phyloP scores from a whole-genome alignment of 2,888 invertebrate species.

The Cheilosia vulpina region DNA sequence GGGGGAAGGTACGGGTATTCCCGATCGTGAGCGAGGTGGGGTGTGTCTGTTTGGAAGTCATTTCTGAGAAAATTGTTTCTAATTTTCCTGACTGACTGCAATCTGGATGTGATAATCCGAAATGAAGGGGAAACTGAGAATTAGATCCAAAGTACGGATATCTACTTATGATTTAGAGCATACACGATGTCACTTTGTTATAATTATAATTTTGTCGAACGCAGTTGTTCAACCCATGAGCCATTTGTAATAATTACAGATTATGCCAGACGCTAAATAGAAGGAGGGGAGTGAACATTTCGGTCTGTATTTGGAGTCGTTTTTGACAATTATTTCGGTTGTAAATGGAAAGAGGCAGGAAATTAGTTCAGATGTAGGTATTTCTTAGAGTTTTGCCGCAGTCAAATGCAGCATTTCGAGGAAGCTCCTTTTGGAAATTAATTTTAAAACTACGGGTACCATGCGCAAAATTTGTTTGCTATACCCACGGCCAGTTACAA shows the following conservation, averaged over 20 bases:
- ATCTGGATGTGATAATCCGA: not conserved
- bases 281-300: not conserved
- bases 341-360: no score
- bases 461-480: no score
- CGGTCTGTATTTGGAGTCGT: no score
- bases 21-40: not conserved
- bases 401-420: no score
- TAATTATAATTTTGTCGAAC: conserved; percentile 9
- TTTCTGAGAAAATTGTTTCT: not conserved
- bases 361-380: no score
- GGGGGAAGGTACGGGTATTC: not conserved
- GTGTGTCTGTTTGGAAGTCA: conserved; percentile 14
- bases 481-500: no score
- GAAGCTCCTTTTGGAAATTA: no score
- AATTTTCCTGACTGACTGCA: not conserved
- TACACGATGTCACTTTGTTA: conserved; percentile 8
- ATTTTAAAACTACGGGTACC: no score
- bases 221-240: conserved; percentile 14
- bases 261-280: conserved; percentile 1
- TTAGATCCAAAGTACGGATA: conserved; percentile 5
- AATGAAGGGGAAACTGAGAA: not conserved
- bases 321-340: no score
- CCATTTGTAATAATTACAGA: conserved; percentile 5
- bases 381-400: no score
- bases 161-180: conserved; percentile 29